Conservation (phyloP, 2,113 vertebrate genomes). For the Notothenia rossii region DNA sequence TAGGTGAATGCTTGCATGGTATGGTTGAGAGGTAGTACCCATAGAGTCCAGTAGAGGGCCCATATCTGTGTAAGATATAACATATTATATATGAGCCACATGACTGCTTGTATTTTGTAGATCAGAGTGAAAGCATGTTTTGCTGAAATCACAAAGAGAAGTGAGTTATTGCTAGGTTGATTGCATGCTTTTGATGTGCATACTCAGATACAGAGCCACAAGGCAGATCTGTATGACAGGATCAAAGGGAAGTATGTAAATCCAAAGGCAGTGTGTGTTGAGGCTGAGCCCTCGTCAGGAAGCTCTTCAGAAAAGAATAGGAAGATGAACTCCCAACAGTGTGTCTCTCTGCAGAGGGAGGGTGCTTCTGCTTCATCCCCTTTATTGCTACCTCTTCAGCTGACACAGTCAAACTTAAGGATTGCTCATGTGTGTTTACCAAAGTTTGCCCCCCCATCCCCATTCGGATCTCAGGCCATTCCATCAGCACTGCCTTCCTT, state of each 20-base stretch:
- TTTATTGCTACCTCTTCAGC: slow-evolving; percentile 58
- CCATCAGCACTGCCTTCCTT: slow-evolving; percentile 52
- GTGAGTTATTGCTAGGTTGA: slow-evolving; percentile 33
- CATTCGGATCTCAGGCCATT: slow-evolving; percentile 54
- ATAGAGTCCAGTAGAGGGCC: too few species aligned
- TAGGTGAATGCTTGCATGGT: too few species aligned
- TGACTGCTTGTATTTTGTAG: slow-evolving; percentile 36
- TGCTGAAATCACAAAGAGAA: slow-evolving; percentile 17
- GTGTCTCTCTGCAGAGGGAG: slow-evolving; percentile 14
- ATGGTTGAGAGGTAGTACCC: too few species aligned
- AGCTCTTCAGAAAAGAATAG: slow-evolving; percentile 46
- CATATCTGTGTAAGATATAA: too few species aligned
- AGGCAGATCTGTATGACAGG: slow-evolving; percentile 37
- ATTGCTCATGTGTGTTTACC: slow-evolving; percentile 61
- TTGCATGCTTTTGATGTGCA: slow-evolving; percentile 55
- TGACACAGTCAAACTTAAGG: slow-evolving; percentile 62
- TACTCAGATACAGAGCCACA: slow-evolving; percentile 34
- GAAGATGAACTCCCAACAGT: slow-evolving; percentile 39
- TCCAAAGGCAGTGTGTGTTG: slow-evolving; percentile 50
- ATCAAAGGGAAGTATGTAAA: slow-evolving; percentile 56
- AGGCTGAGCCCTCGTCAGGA: slow-evolving; percentile 30
- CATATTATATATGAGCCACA: slow-evolving; percentile 15
- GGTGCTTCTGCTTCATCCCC: slow-evolving; percentile 43
- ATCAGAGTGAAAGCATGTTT: slow-evolving; percentile 49
- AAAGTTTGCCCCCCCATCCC: slow-evolving; percentile 46